These are phyloP conservation scores for Zaprionus camerounensis DNA, from an alignment of 1,140 invertebrate species.

Conservation along the genomic window DNA sequence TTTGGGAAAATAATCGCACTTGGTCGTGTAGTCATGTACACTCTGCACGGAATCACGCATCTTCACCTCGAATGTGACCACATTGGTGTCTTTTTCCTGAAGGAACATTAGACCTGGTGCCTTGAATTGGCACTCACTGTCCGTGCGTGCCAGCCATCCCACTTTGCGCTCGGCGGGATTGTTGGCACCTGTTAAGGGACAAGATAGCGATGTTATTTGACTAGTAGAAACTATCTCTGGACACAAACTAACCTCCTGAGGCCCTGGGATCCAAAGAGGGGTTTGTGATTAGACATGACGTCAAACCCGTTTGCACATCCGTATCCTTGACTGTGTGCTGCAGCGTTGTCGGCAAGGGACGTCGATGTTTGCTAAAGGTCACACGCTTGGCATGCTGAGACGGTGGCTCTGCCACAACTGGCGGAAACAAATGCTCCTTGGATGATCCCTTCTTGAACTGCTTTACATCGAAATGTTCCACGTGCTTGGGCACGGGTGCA, in stretches of 20 bases:
- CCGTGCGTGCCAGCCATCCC: slow-evolving; percentile 54
- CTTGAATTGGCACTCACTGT: slow-evolving; percentile 62
- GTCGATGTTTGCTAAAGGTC: slow-evolving; percentile 34
- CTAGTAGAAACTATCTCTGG: background rate
- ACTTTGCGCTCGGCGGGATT: slow-evolving; percentile 54
- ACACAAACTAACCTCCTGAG: slow-evolving; percentile 35
- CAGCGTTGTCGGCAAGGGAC: background rate
- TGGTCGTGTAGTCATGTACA: slow-evolving; percentile 42
- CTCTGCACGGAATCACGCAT: slow-evolving; percentile 31
- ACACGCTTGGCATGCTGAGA: slow-evolving; percentile 48
- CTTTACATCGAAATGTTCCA: background rate
- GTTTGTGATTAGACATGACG: slow-evolving; percentile 55
- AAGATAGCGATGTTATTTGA: background rate
- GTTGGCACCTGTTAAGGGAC: slow-evolving; percentile 45
- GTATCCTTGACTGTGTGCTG: slow-evolving; percentile 19
- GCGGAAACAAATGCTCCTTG: slow-evolving; percentile 15
- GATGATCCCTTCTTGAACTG: background rate
- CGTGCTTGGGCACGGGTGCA: background rate
- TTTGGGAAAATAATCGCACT: slow-evolving; percentile 61
- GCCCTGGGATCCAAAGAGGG: slow-evolving; percentile 34
- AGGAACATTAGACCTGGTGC: slow-evolving; percentile 59
- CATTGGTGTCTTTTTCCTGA: slow-evolving; percentile 19
- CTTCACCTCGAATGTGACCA: slow-evolving; percentile 53
- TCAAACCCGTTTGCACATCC: slow-evolving; percentile 32
- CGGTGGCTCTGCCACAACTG: slow-evolving; percentile 17